Evolutionary conservation across 53 echinoderm and acorn worm genomes (phyloP), one percentile per base, ranked within the genome.

Genomic region (Echinometra lucunter): DNA sequence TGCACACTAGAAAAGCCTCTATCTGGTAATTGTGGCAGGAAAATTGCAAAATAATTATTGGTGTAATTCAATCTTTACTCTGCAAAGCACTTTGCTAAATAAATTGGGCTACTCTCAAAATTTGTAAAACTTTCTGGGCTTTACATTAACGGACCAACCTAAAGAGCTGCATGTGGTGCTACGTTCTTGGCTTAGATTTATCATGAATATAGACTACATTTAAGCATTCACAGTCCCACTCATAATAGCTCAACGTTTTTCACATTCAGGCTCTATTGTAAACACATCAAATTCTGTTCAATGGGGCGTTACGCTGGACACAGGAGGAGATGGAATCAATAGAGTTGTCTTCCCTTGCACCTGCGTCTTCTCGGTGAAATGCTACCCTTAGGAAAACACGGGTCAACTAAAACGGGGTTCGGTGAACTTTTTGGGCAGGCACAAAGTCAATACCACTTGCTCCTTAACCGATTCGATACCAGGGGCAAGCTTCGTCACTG

Each of bases 401-500:
- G 85, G 85, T 83, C 44, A 49, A 83, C 85, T 83, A 83, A 83
- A 49, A 3, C 4, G 47, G 85, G 49, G 85, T 83, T 49, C 45
- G 85, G n/a, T 83, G 85, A 83, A 83, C 85, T 83, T 83, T n/a
- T 83, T 45, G n/a, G 85, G 27, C 85, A 83, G 85, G 85, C 85
- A 83, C 18, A 49, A 83, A 83, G 85, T 83, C 85, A 83, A 83
- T 83, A 83, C 85, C 42, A 83, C 9, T 27, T 47, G 45, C 85
- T n/a, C 8, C n/a, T 45, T 83, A 83, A 83, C 85, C 49, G 7
- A 83, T 28, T 0, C 12, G 27, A 45, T 83, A 27, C n/a, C 6
- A 83, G 37, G 25, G 85, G 85, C 12, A 27, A 8, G 15, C 47
- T 47, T 83, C 47, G 25, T 47, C 11, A 27, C n/a, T 28, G 15